phyloP scores from a whole-genome alignment of 2,797 vertebrate species.

The Parauchenoglanis punctatus region DNA sequence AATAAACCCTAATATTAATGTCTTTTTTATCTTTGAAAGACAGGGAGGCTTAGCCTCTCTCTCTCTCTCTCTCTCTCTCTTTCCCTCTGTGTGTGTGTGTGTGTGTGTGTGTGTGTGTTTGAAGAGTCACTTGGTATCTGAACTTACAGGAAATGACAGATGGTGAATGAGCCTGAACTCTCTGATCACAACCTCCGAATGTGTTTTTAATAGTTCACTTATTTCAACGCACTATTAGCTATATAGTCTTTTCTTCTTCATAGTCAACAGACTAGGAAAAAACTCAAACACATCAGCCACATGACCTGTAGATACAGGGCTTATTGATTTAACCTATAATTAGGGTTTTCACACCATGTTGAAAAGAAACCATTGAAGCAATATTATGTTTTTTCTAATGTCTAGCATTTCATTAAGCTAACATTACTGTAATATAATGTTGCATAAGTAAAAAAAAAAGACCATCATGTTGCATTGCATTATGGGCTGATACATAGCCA shows the following conservation, averaged over 20 bases:
- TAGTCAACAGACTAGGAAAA: not conserved
- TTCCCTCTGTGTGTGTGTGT: not conserved
- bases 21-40: not conserved
- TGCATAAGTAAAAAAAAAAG: not conserved
- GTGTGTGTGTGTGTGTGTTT: conserved; percentile 18
- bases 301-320: not conserved
- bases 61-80: no score
- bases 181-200: not conserved
- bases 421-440: not conserved
- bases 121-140: not conserved
- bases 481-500: not conserved
- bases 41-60: not conserved
- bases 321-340: not conserved
- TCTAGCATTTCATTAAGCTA: not conserved
- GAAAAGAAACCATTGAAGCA: not conserved
- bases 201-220: not conserved
- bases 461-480: not conserved
- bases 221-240: conserved; percentile 4
- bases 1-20: not conserved
- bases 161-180: not conserved
- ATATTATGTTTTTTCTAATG: not conserved
- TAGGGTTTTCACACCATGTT: not conserved
- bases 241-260: not conserved
- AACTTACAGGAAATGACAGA: conserved; percentile 18
- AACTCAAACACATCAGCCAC: not conserved